Percentiles rank a stretch among this genome's conserved stretches.
These are phyloP conservation scores for Ciona savignyi DNA, from an alignment of 23 tunicate genomes.

Conservation along the genomic window DNA sequence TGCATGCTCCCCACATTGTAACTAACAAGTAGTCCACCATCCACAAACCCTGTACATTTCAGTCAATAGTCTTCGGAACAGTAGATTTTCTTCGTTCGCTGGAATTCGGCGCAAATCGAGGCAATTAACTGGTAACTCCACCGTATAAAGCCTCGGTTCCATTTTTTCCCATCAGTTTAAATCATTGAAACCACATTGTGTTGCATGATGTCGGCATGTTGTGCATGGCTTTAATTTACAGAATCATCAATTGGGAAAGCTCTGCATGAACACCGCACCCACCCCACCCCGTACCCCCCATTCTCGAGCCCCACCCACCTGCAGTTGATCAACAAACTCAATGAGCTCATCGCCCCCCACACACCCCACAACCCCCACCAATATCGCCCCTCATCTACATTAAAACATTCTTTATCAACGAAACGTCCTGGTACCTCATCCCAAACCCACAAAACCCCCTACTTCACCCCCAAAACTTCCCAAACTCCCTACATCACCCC, in stretches of 20 bases:
- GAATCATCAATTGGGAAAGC: neutral
- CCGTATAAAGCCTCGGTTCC: too few relatives aligned
- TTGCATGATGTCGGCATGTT: too few relatives aligned
- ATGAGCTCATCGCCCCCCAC: neutral
- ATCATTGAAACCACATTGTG: neutral
- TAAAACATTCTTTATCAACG: neutral
- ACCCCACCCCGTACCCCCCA: neutral
- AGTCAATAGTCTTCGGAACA: neutral
- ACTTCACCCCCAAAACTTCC: too few relatives aligned
- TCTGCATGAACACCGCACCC: neutral
- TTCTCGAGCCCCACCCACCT: neutral
- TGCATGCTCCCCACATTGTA: neutral
- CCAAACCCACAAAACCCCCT: constrained; percentile 11
- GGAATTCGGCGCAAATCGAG: constrained; percentile 17
- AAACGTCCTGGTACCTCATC: too few relatives aligned
- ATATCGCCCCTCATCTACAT: neutral
- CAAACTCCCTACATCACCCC: too few relatives aligned
- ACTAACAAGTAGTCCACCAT: neutral
- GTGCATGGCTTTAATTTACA: neutral
- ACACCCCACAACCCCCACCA: neutral
- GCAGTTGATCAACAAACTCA: neutral
- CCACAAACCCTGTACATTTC: neutral
- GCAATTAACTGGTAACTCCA: neutral
- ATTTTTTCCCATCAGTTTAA: neutral
- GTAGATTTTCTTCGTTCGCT: constrained; percentile 33